Conservation (phyloP, 1,140 invertebrate species). For the Mylabris phalerata region DNA sequence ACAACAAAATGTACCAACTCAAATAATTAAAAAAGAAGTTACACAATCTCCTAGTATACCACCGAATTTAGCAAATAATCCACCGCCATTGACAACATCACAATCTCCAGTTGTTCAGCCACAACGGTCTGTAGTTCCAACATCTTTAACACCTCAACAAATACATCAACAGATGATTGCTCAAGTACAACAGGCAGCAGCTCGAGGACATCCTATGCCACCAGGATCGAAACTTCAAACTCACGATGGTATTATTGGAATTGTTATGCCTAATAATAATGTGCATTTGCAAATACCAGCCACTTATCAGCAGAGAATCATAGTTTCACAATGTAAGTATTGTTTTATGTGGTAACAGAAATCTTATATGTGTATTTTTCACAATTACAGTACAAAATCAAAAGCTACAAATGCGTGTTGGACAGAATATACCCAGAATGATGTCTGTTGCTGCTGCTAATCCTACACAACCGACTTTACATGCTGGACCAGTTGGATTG, state of each 20-base stretch:
- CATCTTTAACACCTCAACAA: conserved; percentile 30
- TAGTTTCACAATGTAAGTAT: conserved; percentile 27
- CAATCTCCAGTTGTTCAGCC: conserved; percentile 20
- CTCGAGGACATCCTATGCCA: conserved; percentile 52
- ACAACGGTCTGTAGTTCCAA: conserved; percentile 4
- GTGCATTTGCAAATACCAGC: conserved; percentile 55
- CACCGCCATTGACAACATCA: conserved; percentile 24
- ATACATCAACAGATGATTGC: conserved; percentile 43
- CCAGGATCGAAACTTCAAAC: conserved; percentile 55
- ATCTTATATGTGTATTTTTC: background rate
- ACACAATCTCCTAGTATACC: background rate
- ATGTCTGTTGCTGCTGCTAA: conserved; percentile 19
- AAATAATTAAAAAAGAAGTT: conserved; percentile 16
- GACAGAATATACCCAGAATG: conserved; percentile 28
- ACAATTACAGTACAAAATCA: conserved; percentile 37
- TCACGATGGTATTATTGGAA: conserved; percentile 56
- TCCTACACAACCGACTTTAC: conserved; percentile 28
- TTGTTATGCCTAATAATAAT: conserved; percentile 56
- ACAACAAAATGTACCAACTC: conserved; percentile 4
- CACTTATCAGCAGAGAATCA: conserved; percentile 42
- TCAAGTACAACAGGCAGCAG: conserved; percentile 51
- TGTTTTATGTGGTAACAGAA: background rate
- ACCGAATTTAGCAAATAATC: background rate
- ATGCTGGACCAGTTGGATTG: conserved; percentile 36
- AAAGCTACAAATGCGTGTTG: conserved; percentile 39